Evolutionary conservation across 2,888 invertebrate genomes (phyloP).

Genomic region (Melanotus villosus): DNA sequence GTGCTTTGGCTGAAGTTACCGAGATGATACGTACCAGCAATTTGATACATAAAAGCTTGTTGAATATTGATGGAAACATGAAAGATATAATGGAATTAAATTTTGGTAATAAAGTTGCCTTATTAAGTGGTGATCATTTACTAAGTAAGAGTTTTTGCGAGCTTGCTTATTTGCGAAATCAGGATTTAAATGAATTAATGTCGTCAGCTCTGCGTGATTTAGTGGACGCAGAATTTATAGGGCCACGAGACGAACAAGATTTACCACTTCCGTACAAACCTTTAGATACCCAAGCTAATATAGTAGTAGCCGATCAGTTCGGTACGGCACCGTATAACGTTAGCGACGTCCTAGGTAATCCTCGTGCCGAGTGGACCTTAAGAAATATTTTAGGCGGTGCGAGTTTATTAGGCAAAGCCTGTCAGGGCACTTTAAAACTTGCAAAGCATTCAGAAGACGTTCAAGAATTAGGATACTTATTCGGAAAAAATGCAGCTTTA

Average conservation of each 20-base stretch:
- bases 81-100: slow-evolving; percentile 83
- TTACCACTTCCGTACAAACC: slow-evolving; percentile 77
- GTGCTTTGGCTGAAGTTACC: slow-evolving; percentile 93
- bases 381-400: slow-evolving; percentile 86
- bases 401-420: slow-evolving; percentile 84
- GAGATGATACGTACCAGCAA: slow-evolving; percentile 97
- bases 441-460: slow-evolving; percentile 84
- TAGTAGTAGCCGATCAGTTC: slow-evolving; percentile 25
- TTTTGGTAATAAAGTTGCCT: slow-evolving; percentile 95
- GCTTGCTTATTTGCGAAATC: slow-evolving; percentile 84
- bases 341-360: slow-evolving; percentile 71
- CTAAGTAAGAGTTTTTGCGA: slow-evolving; percentile 91
- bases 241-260: slow-evolving; percentile 90
- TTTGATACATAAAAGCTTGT: slow-evolving; percentile 85
- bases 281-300: neutral
- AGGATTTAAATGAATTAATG: slow-evolving; percentile 90
- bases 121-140: too few species aligned
- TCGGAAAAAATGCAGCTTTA: slow-evolving; percentile 91
- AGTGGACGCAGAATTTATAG: slow-evolving; percentile 88
- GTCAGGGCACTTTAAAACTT: slow-evolving; percentile 87
- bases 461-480: slow-evolving; percentile 87
- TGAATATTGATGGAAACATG: slow-evolving; percentile 79
- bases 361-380: slow-evolving; percentile 84
- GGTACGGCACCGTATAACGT: slow-evolving; percentile 61
- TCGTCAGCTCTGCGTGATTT: slow-evolving; percentile 91